phyloP scores from a whole-genome alignment of 2,888 invertebrate genomes.

The Agriopis marginaria region DNA sequence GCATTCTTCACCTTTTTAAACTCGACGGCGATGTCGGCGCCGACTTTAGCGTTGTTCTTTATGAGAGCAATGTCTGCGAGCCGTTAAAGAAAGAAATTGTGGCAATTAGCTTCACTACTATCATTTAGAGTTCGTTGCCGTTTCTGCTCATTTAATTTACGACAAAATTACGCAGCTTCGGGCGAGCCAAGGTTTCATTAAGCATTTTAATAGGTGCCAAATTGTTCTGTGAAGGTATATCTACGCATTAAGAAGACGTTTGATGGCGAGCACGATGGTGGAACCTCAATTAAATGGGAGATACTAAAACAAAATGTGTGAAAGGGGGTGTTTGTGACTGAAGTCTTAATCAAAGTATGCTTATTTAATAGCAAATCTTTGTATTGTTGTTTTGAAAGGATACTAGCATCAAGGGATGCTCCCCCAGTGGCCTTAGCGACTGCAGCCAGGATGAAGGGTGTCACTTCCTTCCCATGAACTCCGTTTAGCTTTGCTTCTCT shows the following conservation, averaged over 20 bases:
- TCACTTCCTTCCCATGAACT: conserved; percentile 94
- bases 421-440: conserved; percentile 94
- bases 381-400: conserved; percentile 77
- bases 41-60: conserved; percentile 96
- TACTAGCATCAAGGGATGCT: conserved; percentile 94
- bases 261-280: conserved; percentile 13
- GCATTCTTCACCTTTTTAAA: conserved; percentile 78
- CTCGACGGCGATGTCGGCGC: conserved; percentile 92
- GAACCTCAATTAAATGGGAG: conserved; percentile 22
- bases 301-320: conserved; percentile 17
- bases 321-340: background rate
- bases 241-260: conserved; percentile 22
- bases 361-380: background rate
- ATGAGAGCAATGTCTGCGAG: conserved; percentile 94
- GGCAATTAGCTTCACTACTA: conserved; percentile 67
- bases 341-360: no score
- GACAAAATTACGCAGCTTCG: conserved; percentile 58
- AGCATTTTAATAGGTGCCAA: conserved; percentile 61
- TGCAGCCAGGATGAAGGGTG: conserved; percentile 94
- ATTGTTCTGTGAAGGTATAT: conserved; percentile 48
- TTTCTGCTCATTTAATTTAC: conserved; percentile 68
- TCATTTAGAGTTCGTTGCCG: conserved; percentile 64
- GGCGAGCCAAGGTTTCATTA: conserved; percentile 60
- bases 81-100: conserved; percentile 73
- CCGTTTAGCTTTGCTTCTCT: conserved; percentile 85